Conservation (phyloP, 1,140 invertebrate genomes). For the Aphelinus certus region DNA sequence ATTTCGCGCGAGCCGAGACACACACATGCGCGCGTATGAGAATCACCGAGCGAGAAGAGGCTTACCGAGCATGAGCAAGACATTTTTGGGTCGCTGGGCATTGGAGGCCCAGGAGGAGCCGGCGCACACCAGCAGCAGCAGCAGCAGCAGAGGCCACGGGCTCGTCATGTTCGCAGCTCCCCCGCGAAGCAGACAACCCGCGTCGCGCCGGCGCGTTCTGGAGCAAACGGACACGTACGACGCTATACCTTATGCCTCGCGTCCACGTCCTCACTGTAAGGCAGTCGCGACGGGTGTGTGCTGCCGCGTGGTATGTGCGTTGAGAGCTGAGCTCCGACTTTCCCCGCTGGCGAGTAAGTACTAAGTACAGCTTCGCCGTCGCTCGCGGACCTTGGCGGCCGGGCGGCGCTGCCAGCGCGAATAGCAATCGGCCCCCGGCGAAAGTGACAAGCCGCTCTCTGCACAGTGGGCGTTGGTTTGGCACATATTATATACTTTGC, state of each 20-base stretch:
- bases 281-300: background rate
- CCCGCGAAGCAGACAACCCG: background rate
- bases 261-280: slow-evolving; percentile 9
- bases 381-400: background rate
- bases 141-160: background rate
- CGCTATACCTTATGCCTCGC: background rate
- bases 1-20: no score
- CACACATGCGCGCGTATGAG: no score
- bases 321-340: background rate
- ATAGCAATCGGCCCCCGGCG: no score
- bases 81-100: slow-evolving; percentile 42
- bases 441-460: no score
- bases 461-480: no score
- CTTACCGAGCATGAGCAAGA: slow-evolving; percentile 55
- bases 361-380: background rate
- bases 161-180: background rate
- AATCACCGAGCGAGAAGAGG: background rate
- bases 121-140: background rate
- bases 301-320: no score
- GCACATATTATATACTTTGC: no score
- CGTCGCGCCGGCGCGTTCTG: slow-evolving; percentile 3
- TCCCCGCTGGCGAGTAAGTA: background rate
- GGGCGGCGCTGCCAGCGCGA: no score
- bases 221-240: background rate
- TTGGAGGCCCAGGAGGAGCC: background rate